phyloP scores from a whole-genome alignment of 1,140 invertebrate genomes.

The Aphelinus atriplicis region DNA sequence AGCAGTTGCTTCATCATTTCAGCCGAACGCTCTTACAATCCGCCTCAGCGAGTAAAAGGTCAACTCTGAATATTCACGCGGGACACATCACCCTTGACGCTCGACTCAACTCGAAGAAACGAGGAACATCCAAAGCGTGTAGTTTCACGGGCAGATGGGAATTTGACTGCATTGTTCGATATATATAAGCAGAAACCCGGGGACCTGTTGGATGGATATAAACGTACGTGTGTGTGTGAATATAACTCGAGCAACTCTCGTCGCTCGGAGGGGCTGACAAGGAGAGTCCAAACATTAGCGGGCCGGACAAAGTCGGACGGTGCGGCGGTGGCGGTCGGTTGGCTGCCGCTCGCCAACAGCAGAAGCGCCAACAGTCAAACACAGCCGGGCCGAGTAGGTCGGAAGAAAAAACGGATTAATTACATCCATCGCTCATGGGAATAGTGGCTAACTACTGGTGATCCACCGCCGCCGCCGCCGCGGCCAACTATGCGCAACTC shows the following conservation, averaged over 20 bases:
- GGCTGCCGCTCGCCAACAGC: neutral
- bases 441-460: slow-evolving; percentile 17
- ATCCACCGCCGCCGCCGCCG: slow-evolving; percentile 6
- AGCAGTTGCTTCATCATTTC: no score
- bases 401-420: slow-evolving; percentile 42
- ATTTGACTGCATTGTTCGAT: no score
- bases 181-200: no score
- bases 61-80: no score
- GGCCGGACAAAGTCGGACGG: neutral
- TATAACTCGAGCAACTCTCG: neutral
- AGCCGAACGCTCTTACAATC: no score
- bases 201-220: no score
- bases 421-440: slow-evolving; percentile 33
- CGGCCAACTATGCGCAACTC: slow-evolving; percentile 48
- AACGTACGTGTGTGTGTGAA: neutral
- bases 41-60: no score
- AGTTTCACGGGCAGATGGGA: no score
- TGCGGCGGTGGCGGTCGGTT: neutral
- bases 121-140: no score
- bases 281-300: slow-evolving; percentile 26
- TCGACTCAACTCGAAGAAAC: no score
- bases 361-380: neutral
- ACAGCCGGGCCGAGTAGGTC: slow-evolving; percentile 9
- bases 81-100: no score
- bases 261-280: neutral